A percentile compares a stretch with the other conserved stretches of the same genome.
Evolutionary conservation across 92 coral and sea anemone genomes (phyloP).

Genomic region (Parazoanthus darwini): DNA sequence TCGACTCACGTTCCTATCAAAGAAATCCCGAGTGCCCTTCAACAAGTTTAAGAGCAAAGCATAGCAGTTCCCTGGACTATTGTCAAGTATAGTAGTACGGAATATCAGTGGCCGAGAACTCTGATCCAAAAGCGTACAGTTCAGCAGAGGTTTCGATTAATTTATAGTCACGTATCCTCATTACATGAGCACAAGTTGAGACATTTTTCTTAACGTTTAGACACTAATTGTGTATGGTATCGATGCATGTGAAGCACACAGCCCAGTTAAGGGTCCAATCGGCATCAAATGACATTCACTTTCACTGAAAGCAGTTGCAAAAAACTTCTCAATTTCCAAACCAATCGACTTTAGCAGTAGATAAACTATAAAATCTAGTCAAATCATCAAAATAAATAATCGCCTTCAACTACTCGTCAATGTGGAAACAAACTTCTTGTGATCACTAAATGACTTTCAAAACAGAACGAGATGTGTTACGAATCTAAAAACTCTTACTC

Average conservation of each 20-base stretch:
- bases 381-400: background rate
- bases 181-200: constrained; percentile 8
- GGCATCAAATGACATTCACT: background rate
- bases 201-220: background rate
- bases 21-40: background rate
- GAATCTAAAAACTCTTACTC: background rate
- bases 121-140: background rate
- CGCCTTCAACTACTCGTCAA: background rate
- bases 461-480: background rate
- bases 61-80: constrained; percentile 5
- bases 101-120: background rate
- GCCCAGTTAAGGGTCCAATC: background rate
- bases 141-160: background rate
- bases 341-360: background rate
- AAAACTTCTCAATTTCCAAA: background rate
- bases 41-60: background rate
- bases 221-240: background rate
- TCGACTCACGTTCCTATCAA: background rate
- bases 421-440: background rate
- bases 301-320: background rate
- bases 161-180: constrained; percentile 3
- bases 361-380: background rate
- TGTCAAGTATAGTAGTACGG: background rate
- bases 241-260: background rate
- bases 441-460: background rate